Evolutionary conservation across 2,113 vertebrate species (phyloP).

Genomic region (Pelmatolapia mariae): DNA sequence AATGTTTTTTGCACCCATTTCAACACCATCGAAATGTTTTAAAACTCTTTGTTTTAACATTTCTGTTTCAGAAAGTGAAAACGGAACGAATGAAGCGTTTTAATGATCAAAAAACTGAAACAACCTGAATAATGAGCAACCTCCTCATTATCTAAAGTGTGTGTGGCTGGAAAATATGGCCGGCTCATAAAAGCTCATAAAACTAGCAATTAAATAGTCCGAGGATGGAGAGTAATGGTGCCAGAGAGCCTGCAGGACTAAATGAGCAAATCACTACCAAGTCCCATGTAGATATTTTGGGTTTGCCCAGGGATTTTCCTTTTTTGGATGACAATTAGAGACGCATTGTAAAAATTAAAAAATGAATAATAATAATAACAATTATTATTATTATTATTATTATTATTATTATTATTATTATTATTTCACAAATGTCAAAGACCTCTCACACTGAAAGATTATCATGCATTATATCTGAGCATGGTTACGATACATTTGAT

Average conservation of each 20-base stretch:
- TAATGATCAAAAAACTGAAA: not conserved
- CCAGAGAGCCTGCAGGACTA: not conserved
- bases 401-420: rapidly evolving
- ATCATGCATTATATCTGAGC: not conserved
- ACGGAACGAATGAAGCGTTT: rapidly evolving
- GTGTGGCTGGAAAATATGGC: not conserved
- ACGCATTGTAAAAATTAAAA: rapidly evolving
- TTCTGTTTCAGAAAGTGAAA: rapidly evolving
- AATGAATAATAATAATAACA: rapidly evolving
- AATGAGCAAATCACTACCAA: not conserved
- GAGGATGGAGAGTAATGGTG: not conserved
- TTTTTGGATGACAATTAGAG: not conserved
- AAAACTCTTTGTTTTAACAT: not conserved
- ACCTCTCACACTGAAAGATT: not conserved
- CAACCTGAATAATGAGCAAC: not conserved
- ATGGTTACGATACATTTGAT: not conserved
- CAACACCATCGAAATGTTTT: not conserved
- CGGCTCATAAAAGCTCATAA: not conserved
- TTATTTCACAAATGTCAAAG: not conserved
- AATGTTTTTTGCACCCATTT: not conserved
- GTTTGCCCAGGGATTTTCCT: not conserved
- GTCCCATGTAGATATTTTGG: not conserved
- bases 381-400: too few species aligned
- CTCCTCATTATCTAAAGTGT: not conserved
- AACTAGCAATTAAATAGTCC: not conserved